Evolutionary conservation across 2,113 vertebrate species (phyloP).

Genomic region (Lethenteron reissneri): DNA sequence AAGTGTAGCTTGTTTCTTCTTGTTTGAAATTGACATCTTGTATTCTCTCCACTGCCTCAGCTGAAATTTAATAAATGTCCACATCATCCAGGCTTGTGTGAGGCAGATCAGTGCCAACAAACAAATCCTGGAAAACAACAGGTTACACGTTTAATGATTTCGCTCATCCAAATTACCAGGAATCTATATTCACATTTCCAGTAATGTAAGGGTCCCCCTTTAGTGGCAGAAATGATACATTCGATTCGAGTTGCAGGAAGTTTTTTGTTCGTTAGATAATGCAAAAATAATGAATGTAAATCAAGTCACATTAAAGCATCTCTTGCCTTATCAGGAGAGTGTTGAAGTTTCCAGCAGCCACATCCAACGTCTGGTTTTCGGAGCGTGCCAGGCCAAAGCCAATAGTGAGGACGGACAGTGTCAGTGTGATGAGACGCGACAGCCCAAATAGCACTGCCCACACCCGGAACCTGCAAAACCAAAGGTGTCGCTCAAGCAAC

Average conservation of each 20-base stretch:
- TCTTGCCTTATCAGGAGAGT: conserved; percentile 38
- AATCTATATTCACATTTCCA: too few species aligned
- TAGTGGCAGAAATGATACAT: too few species aligned
- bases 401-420: conserved; percentile 43
- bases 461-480: conserved; percentile 32
- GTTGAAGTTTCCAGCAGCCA: conserved; percentile 39
- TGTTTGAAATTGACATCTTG: conserved; percentile 11
- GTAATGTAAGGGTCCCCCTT: too few species aligned
- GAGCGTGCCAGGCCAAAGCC: conserved; percentile 41
- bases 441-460: conserved; percentile 49
- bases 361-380: conserved; percentile 36
- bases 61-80: conserved; percentile 56
- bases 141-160: too few species aligned
- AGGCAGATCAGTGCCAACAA: conserved; percentile 44
- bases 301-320: not conserved
- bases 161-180: too few species aligned
- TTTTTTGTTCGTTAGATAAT: too few species aligned
- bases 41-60: conserved; percentile 50
- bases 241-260: too few species aligned
- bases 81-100: conserved; percentile 63
- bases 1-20: not conserved
- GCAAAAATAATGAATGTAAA: not conserved
- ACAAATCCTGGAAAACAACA: conserved; percentile 25
- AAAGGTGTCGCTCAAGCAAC: conserved; percentile 1
- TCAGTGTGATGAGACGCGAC: conserved; percentile 42